Evolutionary conservation across 2,797 vertebrate species (phyloP), one percentile per base, ranked within the genome.

Genomic region (Pseudochromis fuscus): DNA sequence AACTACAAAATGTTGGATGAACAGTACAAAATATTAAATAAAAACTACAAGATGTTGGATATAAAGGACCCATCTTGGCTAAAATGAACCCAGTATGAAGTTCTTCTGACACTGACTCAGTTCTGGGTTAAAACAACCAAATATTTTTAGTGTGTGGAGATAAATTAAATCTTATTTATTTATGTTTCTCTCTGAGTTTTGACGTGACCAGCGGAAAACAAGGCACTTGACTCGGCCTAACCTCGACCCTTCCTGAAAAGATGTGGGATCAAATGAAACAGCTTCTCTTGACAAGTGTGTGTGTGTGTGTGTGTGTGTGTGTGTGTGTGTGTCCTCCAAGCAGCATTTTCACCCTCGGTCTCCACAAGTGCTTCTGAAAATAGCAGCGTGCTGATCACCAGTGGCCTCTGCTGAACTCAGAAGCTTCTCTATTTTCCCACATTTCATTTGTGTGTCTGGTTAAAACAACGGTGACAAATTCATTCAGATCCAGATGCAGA

Each of bases 311-410:
- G 44, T 68, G 56, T 76, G 33, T 57, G 56, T 11, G 16, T 40
- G 40, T 38, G 52, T 27, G 23, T 65, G 2, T 71, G 42, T 73
- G 50, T 73, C 78, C 59, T 61, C 31, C 28, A 40, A 37, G 75
- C 59, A 74, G 38, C 60, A 57, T 67, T 82, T 81, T 65, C 67
- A 60, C 63, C 61, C 44, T 56, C 53, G 82, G 81, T 71, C 68
- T 49, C 46, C 78, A 78, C 72, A 77, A 86, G 77, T 61, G 59
- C 19, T 37, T 59, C 85, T 83, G 45, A 87, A 91, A 92, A 93
- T 92, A 90, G 86, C 63, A 69, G 19, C 73, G 55, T 60, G 61
- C 62, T 70, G 59, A 67, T 85, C 76, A 69, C 69, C 11, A 45
- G 55, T 65, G 72, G 74, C 28, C 66, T 60, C 53, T 1, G 3